Evolutionary conservation across 2,888 invertebrate species (phyloP).

Genomic region (Heterodera filipjevi): DNA sequence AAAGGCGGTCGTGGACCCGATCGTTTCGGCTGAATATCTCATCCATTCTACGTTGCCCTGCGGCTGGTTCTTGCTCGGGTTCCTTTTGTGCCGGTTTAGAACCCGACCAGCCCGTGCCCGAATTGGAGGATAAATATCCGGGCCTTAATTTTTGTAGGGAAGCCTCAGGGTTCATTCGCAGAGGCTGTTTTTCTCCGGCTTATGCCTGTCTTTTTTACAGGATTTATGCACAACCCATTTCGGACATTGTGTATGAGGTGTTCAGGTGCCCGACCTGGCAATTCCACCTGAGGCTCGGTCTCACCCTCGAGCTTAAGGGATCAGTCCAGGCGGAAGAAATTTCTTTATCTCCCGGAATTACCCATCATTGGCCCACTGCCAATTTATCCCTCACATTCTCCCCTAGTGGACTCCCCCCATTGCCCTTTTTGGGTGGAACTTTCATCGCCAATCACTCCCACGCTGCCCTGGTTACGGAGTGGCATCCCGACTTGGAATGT

Average conservation of each 20-base stretch:
- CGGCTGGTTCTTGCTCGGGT: not conserved
- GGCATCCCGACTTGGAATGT: not conserved
- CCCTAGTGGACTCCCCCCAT: not conserved
- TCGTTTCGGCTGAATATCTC: not conserved
- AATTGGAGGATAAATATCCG: not conserved
- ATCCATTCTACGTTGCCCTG: not conserved
- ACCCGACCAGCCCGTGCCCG: not conserved
- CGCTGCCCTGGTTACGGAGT: not conserved
- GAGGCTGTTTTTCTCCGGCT: not conserved
- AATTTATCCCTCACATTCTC: not conserved
- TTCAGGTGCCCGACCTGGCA: constrained; percentile 2
- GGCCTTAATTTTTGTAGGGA: constrained; percentile 5
- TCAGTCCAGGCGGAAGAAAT: not conserved
- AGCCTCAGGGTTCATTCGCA: not conserved
- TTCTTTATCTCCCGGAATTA: not conserved
- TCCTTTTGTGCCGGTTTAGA: not conserved
- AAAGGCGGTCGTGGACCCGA: not conserved
- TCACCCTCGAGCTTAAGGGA: not conserved
- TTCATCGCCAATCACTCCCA: not conserved
- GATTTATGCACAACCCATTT: not conserved
- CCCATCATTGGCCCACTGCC: not conserved
- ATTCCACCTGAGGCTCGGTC: not conserved
- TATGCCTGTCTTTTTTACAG: constrained; percentile 1
- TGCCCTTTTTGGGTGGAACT: not conserved
- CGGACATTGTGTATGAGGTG: not conserved